A percentile compares a stretch with the other conserved stretches of the same genome.
Conservation (phyloP, 2,113 vertebrate genomes). For the Pachypanchax playfairii region DNA sequence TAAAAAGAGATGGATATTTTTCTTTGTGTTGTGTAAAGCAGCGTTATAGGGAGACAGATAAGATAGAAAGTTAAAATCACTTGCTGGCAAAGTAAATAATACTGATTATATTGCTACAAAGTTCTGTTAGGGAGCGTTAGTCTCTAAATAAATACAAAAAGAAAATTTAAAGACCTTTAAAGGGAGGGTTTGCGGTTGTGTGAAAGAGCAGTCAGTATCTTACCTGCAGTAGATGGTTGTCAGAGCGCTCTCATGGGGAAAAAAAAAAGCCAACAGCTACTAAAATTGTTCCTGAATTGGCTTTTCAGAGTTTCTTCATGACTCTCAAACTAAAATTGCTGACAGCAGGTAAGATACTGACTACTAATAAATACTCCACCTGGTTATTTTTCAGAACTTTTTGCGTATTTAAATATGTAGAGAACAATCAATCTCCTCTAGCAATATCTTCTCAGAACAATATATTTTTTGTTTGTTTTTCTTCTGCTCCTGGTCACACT, state of each 20-base stretch:
- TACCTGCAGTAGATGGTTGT: too few relatives aligned
- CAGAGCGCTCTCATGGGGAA: too few relatives aligned
- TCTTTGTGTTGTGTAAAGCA: neutral
- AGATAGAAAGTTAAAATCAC: neutral
- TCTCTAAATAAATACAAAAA: neutral
- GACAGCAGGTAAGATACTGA: neutral
- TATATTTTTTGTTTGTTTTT: too few relatives aligned
- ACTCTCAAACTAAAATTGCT: neutral
- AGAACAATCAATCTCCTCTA: neutral
- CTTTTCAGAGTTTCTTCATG: too few relatives aligned
- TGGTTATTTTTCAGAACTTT: too few relatives aligned
- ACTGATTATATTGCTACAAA: neutral
- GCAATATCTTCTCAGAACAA: too few relatives aligned
- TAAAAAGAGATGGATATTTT: neutral
- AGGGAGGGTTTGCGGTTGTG: neutral
- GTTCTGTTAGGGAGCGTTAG: neutral
- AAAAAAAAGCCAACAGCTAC: too few relatives aligned
- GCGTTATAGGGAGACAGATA: conserved; percentile 2
- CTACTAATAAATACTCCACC: neutral
- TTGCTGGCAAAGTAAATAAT: neutral
- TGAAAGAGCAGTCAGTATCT: neutral
- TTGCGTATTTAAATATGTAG: neutral
- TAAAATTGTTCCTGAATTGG: too few relatives aligned
- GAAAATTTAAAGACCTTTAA: neutral
- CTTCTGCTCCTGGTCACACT: too few relatives aligned